Evolutionary conservation across 2,113 vertebrate species (phyloP), one percentile per base, ranked within the genome.

Genomic region (Spizaetus ornatus): DNA sequence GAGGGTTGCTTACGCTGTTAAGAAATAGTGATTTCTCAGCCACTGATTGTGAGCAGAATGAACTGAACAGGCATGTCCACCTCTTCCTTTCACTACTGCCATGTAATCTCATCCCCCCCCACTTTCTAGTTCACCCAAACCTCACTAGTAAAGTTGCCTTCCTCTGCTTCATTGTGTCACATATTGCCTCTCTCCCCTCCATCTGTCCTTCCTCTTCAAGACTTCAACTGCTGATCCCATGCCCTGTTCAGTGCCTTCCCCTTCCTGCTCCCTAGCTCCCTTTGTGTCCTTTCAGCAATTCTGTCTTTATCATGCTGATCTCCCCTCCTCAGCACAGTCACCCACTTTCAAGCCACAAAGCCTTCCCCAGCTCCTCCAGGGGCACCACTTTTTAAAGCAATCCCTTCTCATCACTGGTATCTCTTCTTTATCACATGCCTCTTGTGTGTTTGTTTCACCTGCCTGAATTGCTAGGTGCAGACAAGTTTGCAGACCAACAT

Each of bases 231-330:
- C 83, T 96, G 91, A 96, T 84, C 73, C 72, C 56, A 36, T 52
- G 81, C 55, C 82, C 71, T 0, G 8, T 76, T 88, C 91, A 52
- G 56, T 82, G 81, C 71, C 71, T 88, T 95, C 45, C 83, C 88
- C 45, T 95, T 92, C 86, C 65, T 55, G 32, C 55, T 94, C 91
- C 63, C 63, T 50, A 63, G 53, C 38, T 84, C 69, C 86, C 58
- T 93, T 96, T 93, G 86, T 91, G 86, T 91, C 56, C 78, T 96
- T 94, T 91, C 95, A 92, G 94, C 56, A 76, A 70, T 67, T 90
- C 63, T 34, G 73, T 48, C 92, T 94, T 95, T 93, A 95, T 95
- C 95, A 96, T 90, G 95, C 90, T 95, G 94, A 97, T 93, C 67
- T 83, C 38, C 52, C 32, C 63, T 77, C 27, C 26, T 45, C 58